phyloP scores from a whole-genome alignment of 2,113 vertebrate species.

The Calidris pygmaea region DNA sequence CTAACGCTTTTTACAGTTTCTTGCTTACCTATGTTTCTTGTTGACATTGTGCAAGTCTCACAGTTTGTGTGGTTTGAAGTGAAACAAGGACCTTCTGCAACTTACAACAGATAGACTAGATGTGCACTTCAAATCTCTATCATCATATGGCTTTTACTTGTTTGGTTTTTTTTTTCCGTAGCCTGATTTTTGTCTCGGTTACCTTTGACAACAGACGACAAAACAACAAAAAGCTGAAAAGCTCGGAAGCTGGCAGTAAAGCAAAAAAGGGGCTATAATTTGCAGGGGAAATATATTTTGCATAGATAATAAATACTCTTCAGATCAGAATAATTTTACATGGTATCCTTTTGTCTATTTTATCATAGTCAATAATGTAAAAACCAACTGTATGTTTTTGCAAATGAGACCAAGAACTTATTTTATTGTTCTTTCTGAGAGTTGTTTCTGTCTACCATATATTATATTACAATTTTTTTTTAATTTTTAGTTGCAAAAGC shows the following conservation, averaged over 20 bases:
- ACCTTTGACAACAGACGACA: background rate
- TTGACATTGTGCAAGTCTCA: background rate
- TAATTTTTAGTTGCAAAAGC: slow-evolving; percentile 43
- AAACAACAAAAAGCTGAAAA: background rate
- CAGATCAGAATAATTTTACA: background rate
- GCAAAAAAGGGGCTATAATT: background rate
- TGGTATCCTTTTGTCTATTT: background rate
- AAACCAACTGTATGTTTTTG: background rate
- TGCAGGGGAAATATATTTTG: background rate
- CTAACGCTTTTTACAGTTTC: background rate
- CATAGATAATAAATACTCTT: background rate
- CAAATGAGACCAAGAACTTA: background rate
- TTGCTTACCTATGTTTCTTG: background rate
- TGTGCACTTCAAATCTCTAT: background rate
- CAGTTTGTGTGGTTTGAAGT: background rate
- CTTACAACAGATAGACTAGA: background rate
- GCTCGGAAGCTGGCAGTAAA: background rate
- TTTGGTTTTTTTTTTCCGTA: background rate
- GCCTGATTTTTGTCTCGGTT: background rate
- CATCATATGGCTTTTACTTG: background rate
- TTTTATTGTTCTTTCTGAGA: background rate
- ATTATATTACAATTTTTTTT: background rate
- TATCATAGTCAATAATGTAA: background rate
- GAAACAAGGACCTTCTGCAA: background rate
- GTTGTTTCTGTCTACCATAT: background rate